Base-by-base conservation (phyloP, 2,113 vertebrate genomes). In the Leuciscus idus region DNA sequence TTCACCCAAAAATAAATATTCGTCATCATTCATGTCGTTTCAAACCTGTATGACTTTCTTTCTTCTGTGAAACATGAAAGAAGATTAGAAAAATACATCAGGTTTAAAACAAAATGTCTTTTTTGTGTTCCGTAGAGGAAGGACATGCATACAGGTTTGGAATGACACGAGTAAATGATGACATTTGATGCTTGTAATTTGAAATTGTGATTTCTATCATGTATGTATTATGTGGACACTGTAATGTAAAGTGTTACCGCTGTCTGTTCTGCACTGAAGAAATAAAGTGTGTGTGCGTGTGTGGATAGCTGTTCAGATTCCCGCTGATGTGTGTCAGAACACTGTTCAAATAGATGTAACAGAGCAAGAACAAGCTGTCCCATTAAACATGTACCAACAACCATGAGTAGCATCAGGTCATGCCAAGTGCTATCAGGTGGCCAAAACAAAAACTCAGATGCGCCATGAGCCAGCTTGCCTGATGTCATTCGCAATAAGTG, bases 311-410 rank as follows among this genome's bases (percentile, higher is more conserved):
- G 70, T 62, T 26, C 43, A 86, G 66, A 74, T 72, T 70, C 74
- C 68, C n/a, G 61, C 66, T 86, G 85, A 86, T 80, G 39, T 84
- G 81, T 88, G 83, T 88, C 81, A 81, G 81, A 85, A 88, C 64
- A 78, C 74, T 80, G 81, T 83, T 84, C 74, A 50, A 88, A 88
- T 86, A 76, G 90, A 90, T 91, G 91, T 90, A 90, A 91, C 90
- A 89, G 92, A 91, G 92, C 92, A 94, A 93, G 92, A 92, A 89
- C 77, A 86, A 91, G 91, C 90, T 93, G 94, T 94, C 92, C 92
- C 92, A 91, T 93, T 93, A 95, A 94, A 94, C 94, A 93, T 93
- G 92, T 93, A 93, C 91, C 90, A 91, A 93, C 92, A 93, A 94
- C 92, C 92, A 93, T 89, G 91, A 92, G 93, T 93, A 92, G 90